Conservation (phyloP, 1,140 invertebrate species). For the Apis florea region DNA sequence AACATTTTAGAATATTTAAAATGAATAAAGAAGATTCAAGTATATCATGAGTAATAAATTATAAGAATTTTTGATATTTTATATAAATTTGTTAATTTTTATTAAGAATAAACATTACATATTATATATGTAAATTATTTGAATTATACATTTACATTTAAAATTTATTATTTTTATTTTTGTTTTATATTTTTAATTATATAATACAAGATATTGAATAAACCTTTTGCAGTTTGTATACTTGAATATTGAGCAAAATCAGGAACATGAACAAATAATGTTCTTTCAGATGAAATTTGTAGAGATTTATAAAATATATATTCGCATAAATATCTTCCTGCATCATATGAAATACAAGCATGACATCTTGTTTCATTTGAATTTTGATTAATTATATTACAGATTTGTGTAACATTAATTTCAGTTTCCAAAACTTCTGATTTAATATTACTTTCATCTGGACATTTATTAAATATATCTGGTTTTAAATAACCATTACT, state of each 20-base stretch:
- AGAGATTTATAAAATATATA: constrained; percentile 86
- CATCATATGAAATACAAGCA: constrained; percentile 75
- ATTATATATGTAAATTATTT: not conserved
- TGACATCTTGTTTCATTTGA: constrained; percentile 57
- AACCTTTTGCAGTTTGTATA: constrained; percentile 80
- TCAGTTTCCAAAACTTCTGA: constrained; percentile 75
- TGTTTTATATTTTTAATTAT: constrained; percentile 58
- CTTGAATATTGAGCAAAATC: constrained; percentile 80
- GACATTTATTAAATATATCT: constrained; percentile 79
- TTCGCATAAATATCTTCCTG: constrained; percentile 85
- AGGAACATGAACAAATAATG: constrained; percentile 86
- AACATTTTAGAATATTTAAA: too few species aligned
- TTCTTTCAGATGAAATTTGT: constrained; percentile 79
- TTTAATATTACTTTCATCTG: constrained; percentile 72
- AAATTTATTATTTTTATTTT: not conserved
- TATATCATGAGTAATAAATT: too few species aligned
- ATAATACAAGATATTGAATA: constrained; percentile 80
- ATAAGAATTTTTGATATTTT: constrained; percentile 22
- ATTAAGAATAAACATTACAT: constrained; percentile 15
- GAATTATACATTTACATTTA: constrained; percentile 2
- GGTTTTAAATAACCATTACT: constrained; percentile 80
- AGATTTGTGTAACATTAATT: constrained; percentile 76
- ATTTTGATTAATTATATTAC: constrained; percentile 76
- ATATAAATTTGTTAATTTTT: constrained; percentile 7
- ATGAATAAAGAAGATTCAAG: too few species aligned